phyloP scores from a whole-genome alignment of 2,888 invertebrate species.

The Dastarcus helophoroides region DNA sequence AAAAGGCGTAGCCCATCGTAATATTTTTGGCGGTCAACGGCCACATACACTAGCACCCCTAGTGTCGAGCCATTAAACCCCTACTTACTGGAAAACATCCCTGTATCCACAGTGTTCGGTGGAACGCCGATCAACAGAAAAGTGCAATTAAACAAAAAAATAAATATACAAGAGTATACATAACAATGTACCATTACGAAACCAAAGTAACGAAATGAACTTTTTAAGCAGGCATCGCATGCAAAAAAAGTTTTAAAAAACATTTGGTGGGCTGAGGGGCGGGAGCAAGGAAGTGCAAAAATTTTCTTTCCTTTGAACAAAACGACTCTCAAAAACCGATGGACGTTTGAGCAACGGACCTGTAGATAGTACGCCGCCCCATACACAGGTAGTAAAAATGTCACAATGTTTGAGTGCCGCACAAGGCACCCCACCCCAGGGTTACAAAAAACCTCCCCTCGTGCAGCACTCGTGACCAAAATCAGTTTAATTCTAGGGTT shows the following conservation, averaged over 20 bases:
- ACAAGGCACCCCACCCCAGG: conserved; percentile 36
- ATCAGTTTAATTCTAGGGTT: conserved; percentile 25
- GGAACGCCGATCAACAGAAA: conserved; percentile 50
- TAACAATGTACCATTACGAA: too few relatives aligned
- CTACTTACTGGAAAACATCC: conserved; percentile 68
- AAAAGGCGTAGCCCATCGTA: conserved; percentile 8
- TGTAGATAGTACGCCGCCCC: conserved; percentile 63
- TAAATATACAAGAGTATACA: conserved; percentile 45
- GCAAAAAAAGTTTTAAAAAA: conserved; percentile 42
- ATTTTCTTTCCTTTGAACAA: conserved; percentile 32
- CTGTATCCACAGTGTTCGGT: conserved; percentile 44
- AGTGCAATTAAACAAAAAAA: conserved; percentile 48
- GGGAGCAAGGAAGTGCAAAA: conserved; percentile 59
- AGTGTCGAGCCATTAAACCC: conserved; percentile 25
- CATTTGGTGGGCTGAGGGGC: conserved; percentile 42
- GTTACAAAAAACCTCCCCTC: conserved; percentile 37
- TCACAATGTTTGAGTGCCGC: conserved; percentile 54
- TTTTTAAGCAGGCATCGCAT: conserved; percentile 58
- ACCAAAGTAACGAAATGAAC: conserved; percentile 42
- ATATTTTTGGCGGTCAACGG: too few relatives aligned
- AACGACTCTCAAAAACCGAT: conserved; percentile 63
- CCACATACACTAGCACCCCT: conserved; percentile 1
- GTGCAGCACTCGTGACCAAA: conserved; percentile 37
- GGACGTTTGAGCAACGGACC: conserved; percentile 35
- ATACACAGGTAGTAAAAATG: conserved; percentile 75